A percentile compares a stretch with the other conserved stretches of the same genome.
Evolutionary conservation across 2,113 vertebrate species (phyloP).

Genomic region (Pachyramphus minor): DNA sequence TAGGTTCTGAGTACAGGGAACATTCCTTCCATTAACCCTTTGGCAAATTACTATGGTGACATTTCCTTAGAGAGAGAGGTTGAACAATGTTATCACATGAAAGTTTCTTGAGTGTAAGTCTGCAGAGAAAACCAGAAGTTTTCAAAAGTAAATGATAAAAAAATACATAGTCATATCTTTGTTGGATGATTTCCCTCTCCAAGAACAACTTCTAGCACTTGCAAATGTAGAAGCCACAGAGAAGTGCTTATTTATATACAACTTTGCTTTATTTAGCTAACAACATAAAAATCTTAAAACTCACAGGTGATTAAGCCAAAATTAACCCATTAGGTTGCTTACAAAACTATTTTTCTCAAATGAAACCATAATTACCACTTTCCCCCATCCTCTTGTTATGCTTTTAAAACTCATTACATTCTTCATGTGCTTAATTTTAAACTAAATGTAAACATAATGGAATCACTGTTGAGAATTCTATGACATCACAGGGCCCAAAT

Average conservation of each 20-base stretch:
- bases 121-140: background rate
- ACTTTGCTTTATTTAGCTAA: background rate
- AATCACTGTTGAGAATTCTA: background rate
- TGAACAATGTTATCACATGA: background rate
- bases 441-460: background rate
- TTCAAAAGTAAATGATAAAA: background rate
- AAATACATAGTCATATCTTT: background rate
- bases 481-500: background rate
- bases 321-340: background rate
- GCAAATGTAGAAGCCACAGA: background rate
- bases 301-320: background rate
- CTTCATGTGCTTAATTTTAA: background rate
- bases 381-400: background rate
- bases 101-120: background rate
- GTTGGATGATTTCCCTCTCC: background rate
- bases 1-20: background rate
- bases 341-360: background rate
- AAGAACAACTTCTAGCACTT: background rate
- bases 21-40: background rate
- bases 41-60: background rate
- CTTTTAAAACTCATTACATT: background rate
- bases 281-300: background rate
- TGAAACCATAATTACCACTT: background rate
- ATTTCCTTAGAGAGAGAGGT: background rate
- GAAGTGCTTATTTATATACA: background rate